Evolutionary conservation across 1,140 invertebrate species (phyloP), one percentile per base, ranked within the genome.

Genomic region (Drosophila mayri): DNA sequence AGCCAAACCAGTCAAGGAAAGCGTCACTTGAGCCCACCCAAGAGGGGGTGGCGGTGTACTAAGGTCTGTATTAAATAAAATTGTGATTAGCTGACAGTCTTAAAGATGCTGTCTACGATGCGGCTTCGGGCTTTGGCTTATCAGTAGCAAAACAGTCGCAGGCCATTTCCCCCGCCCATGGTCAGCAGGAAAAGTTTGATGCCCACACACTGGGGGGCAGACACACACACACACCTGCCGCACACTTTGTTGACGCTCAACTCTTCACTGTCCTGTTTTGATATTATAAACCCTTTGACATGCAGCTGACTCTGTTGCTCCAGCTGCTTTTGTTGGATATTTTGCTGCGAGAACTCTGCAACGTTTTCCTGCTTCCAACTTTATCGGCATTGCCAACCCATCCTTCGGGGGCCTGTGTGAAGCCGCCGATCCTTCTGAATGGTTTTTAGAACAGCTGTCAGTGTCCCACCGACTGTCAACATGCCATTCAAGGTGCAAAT

Each of bases 241-340:
- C 72, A 84, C 38, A 79, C 79, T 71, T 37, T 83, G 76, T 84
- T 84, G 81, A 80, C 63, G 75, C 76, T 78, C 55, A 74, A 77
- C 76, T 72, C 41, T 79, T 79, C 71, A 83, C 70, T 74, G 74
- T 66, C 47, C 64, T 82, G 67, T 79, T 38, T 76, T 84, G 81
- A 84, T 80, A 84, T 79, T 84, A 84, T 84, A 84, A 84, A 84
- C 80, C 81, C 67, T 83, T 71, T 79, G 80, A 79, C 72, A 59
- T 54, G 81, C 61, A 79, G 74, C 52, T 55, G 35, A 38, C 52
- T 55, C 52, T 38, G 52, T 38, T 55, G 52, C 52, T 55, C 52
- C 52, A 55, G 52, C 52, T 55, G 52, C 52, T 38, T n/a, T 40
- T 25, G 35, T 40, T 38, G 52, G 52, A 38, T 55, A 55, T 38